Percentiles rank a stretch among this genome's conserved stretches.
phyloP scores from a whole-genome alignment of 2,113 vertebrate species.

The Cairina moschata region DNA sequence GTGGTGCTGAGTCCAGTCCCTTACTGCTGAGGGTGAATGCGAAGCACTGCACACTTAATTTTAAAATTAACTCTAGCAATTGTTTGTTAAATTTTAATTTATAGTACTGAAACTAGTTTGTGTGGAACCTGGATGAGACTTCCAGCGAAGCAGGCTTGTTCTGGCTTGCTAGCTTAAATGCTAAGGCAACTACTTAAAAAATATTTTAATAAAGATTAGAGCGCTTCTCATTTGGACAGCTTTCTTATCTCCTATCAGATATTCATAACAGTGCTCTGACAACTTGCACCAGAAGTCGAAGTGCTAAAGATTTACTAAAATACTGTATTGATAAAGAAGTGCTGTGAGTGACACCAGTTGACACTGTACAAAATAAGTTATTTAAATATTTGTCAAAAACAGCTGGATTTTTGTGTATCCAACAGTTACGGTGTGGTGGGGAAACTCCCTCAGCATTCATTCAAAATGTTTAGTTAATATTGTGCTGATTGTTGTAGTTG shows the following conservation, averaged over 20 bases:
- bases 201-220: neutral
- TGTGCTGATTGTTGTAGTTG: neutral
- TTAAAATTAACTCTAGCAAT: neutral
- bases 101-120: neutral
- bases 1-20: neutral
- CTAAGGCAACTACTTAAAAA: neutral
- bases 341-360: neutral
- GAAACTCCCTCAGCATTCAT: neutral
- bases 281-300: neutral
- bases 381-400: neutral
- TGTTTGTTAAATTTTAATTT: neutral
- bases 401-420: rapidly evolving
- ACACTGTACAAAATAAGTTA: neutral
- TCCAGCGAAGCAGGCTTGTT: neutral
- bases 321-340: neutral
- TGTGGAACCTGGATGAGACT: neutral
- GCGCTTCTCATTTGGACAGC: neutral
- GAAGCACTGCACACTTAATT: neutral
- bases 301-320: neutral
- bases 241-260: neutral
- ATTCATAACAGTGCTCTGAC: neutral
- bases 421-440: neutral
- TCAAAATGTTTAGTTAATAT: too few species aligned
- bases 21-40: neutral
- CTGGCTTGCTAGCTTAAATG: neutral